These are phyloP conservation scores for Argyrosomus regius DNA, from an alignment of 2,797 vertebrate species.

Conservation along the genomic window DNA sequence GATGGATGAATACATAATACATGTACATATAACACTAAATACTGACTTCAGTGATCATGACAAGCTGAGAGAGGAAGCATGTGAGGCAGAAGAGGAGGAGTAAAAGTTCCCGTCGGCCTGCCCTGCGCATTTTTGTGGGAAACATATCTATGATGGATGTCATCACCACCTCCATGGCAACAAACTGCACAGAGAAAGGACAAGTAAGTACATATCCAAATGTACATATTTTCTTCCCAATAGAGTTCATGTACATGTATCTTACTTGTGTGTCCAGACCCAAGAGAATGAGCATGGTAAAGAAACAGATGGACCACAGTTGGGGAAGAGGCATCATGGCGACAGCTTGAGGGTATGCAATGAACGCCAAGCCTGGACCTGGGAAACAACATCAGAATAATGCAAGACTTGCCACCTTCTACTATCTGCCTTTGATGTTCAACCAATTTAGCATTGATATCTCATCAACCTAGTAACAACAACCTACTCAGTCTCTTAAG, in stretches of 20 bases:
- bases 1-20: no score
- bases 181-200: conserved; percentile 74
- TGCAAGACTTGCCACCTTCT: not conserved
- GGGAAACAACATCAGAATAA: conserved; percentile 24
- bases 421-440: not conserved
- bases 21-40: not conserved
- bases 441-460: not conserved
- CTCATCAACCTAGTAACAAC: not conserved
- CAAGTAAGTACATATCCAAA: not conserved
- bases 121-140: conserved; percentile 74
- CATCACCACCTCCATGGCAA: conserved; percentile 80
- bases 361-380: conserved; percentile 97
- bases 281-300: conserved; percentile 92
- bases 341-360: conserved; percentile 91
- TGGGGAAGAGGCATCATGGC: conserved; percentile 93
- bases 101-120: conserved; percentile 74
- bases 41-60: conserved; percentile 84
- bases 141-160: conserved; percentile 83
- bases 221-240: not conserved
- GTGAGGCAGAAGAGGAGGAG: conserved; percentile 80
- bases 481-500: not conserved
- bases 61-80: conserved; percentile 79
- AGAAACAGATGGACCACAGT: conserved; percentile 94
- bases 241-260: not conserved
- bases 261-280: conserved; percentile 93